phyloP scores from a whole-genome alignment of 2,888 invertebrate species.

The Neocrepidodera transversa region DNA sequence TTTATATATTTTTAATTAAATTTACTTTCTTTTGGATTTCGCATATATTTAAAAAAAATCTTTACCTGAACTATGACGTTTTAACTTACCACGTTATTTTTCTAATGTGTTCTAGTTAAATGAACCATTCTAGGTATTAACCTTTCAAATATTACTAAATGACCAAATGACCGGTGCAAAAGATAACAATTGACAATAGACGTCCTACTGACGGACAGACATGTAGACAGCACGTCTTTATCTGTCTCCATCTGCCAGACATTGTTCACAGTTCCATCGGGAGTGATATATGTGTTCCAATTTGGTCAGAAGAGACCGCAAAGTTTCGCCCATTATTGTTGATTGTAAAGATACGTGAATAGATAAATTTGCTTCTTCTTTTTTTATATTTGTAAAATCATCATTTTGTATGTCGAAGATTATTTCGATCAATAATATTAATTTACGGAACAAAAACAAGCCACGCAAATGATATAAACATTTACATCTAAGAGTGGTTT shows the following conservation, averaged over 20 bases:
- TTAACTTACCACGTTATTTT: too few relatives aligned
- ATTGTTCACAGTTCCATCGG: constrained; percentile 38
- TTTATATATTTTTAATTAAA: too few relatives aligned
- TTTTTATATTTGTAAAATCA: too few relatives aligned
- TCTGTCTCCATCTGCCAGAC: constrained; percentile 51
- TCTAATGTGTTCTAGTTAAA: background rate
- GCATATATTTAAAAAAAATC: too few relatives aligned
- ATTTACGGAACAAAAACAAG: too few relatives aligned
- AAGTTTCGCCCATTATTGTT: constrained; percentile 40
- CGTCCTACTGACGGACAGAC: constrained; percentile 6
- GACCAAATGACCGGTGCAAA: constrained; percentile 8
- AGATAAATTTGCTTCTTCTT: too few relatives aligned
- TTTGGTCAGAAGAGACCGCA: constrained; percentile 45
- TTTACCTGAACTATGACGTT: too few relatives aligned
- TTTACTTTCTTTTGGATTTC: too few relatives aligned
- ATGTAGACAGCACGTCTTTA: constrained; percentile 35
- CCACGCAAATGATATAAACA: too few relatives aligned
- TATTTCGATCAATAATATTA: too few relatives aligned
- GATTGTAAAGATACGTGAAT: background rate
- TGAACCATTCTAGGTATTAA: background rate
- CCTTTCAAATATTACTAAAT: background rate
- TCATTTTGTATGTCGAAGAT: too few relatives aligned
- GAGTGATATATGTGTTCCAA: constrained; percentile 43
- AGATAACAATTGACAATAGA: constrained; percentile 5
- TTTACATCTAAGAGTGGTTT: too few relatives aligned